These are phyloP conservation scores for Pangasianodon gigas DNA, from an alignment of 2,113 vertebrate species.

Conservation along the genomic window DNA sequence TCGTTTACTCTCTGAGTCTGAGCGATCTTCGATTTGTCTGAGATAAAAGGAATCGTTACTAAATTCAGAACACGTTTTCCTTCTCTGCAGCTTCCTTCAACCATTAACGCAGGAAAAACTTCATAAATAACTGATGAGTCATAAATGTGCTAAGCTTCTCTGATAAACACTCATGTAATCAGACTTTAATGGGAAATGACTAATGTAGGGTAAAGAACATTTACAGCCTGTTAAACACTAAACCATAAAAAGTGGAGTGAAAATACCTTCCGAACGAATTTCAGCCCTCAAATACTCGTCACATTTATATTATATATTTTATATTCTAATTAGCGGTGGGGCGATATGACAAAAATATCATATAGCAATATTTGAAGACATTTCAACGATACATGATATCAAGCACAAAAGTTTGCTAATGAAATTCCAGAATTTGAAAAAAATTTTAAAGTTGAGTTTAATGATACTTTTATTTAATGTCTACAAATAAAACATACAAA, in stretches of 20 bases:
- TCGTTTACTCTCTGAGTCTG: not conserved
- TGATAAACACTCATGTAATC: constrained; percentile 37
- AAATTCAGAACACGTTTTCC: not conserved
- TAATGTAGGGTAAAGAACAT: constrained; percentile 13
- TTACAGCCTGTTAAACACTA: constrained; percentile 2
- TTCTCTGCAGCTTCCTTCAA: not conserved
- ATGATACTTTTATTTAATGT: not conserved
- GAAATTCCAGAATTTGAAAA: not conserved
- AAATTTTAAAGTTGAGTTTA: too few species aligned
- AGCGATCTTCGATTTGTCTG: not conserved
- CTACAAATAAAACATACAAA: not conserved
- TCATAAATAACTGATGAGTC: constrained; percentile 33
- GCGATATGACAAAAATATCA: not conserved
- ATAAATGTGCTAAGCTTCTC: constrained; percentile 40
- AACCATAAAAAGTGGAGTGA: not conserved
- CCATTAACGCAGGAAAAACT: not conserved
- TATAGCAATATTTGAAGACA: not conserved
- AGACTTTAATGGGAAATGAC: constrained; percentile 13
- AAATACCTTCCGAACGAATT: not conserved
- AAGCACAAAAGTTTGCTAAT: not conserved
- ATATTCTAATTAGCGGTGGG: not conserved
- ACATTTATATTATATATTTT: not conserved
- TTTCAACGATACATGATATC: not conserved
- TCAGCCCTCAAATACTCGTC: too few species aligned
- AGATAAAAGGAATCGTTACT: constrained; percentile 12